A percentile compares a stretch with the other conserved stretches of the same genome.
Evolutionary conservation across 2,113 vertebrate genomes (phyloP).

Genomic region (Spea bombifrons): DNA sequence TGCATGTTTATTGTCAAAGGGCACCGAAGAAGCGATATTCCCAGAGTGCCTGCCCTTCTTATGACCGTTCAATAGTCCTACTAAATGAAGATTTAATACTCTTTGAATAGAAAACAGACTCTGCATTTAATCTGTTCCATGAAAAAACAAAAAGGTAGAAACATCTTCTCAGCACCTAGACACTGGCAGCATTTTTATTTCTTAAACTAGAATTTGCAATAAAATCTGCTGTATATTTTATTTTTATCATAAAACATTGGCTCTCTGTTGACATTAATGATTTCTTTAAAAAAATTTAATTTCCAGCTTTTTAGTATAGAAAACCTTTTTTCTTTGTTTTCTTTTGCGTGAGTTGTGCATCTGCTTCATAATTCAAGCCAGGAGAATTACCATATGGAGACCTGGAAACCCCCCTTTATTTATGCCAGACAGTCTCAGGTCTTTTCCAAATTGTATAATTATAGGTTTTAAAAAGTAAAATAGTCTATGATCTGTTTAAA

Average conservation of each 20-base stretch:
- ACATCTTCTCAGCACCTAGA: constrained; percentile 49
- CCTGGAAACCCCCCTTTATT: constrained; percentile 53
- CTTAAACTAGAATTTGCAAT: constrained; percentile 50
- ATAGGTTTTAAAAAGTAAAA: background rate
- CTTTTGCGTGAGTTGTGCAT: constrained; percentile 58
- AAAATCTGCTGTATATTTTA: constrained; percentile 17
- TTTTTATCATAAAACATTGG: constrained; percentile 1
- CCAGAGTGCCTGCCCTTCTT: constrained; percentile 59
- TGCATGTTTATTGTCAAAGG: constrained; percentile 52
- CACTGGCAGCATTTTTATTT: constrained; percentile 43
- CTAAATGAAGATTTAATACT: constrained; percentile 60
- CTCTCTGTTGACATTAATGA: constrained; percentile 1
- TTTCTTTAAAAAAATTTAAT: constrained; percentile 1
- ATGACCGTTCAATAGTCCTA: constrained; percentile 52
- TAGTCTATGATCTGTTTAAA: too few species aligned
- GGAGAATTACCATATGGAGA: constrained; percentile 59
- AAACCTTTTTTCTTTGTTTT: constrained; percentile 11
- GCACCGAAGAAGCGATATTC: constrained; percentile 56
- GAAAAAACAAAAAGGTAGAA: constrained; percentile 50
- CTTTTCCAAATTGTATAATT: constrained; percentile 57
- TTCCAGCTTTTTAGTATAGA: background rate
- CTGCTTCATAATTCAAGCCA: constrained; percentile 51
- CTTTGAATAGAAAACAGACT: constrained; percentile 58
- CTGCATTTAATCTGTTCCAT: constrained; percentile 49
- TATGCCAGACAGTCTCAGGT: constrained; percentile 56